A percentile compares a stretch with the other conserved stretches of the same genome.
Evolutionary conservation across 2,797 vertebrate species (phyloP).

Genomic region (Phrynocephalus vlangalii): DNA sequence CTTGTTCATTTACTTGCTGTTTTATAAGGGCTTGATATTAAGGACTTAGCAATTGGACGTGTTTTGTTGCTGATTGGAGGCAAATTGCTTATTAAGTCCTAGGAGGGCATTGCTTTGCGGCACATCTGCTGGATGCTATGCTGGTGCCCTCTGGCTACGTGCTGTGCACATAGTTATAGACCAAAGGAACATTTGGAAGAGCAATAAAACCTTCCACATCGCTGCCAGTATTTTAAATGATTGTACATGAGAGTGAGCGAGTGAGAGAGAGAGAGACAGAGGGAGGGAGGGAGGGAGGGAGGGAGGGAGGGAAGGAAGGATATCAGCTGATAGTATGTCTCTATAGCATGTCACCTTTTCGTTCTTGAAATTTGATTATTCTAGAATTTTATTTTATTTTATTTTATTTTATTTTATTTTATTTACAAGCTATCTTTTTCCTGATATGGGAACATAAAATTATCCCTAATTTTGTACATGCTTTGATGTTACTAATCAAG

Average conservation of each 20-base stretch:
- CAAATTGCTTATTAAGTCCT: slow-evolving; percentile 18
- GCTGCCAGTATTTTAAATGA: slow-evolving; percentile 9
- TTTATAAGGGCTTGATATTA: not conserved
- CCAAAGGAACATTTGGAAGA: slow-evolving; percentile 17
- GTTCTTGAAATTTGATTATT: not conserved
- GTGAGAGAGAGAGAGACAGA: not conserved
- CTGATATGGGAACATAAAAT: too few relatives aligned
- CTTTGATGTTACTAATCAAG: not conserved
- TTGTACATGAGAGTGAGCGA: not conserved
- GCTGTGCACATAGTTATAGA: not conserved
- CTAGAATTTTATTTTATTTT: not conserved
- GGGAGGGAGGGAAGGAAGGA: not conserved
- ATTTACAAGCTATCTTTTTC: too few relatives aligned
- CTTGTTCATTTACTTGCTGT: not conserved
- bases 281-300: not conserved
- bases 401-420: too few relatives aligned
- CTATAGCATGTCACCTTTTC: not conserved
- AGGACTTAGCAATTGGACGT: not conserved
- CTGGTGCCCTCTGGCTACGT: slow-evolving; percentile 9
- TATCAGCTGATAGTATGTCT: not conserved
- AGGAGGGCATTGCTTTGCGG: slow-evolving; percentile 7
- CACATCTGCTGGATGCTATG: not conserved
- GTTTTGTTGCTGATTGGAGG: not conserved
- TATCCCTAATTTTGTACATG: not conserved
- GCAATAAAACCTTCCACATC: not conserved